Base-by-base conservation (phyloP, 1,140 invertebrate species). In the Solenopsis invicta region DNA sequence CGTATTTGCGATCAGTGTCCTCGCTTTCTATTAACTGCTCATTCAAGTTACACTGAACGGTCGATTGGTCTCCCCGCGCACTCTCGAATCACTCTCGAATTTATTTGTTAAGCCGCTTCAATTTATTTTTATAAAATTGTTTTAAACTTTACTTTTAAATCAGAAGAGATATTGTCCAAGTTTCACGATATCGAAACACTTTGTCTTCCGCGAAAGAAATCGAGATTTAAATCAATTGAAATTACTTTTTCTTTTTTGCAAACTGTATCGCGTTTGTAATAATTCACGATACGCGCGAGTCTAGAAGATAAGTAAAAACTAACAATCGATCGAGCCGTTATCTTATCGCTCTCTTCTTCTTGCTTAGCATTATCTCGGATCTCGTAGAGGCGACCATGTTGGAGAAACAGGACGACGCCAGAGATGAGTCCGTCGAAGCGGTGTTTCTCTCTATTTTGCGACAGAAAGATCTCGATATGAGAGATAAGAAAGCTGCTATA, bases 401-500 rank as follows among this genome's bases (percentile, higher is more conserved):
- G 77, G 93, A 95, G 88, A 94, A 96, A 74, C 92, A 96, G 88
- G 90, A 95, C 41, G 95, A 96, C 87, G 93, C 95, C 12, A 93
- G 93, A 88, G 92, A 95, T 89, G 93, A 96, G 45, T 96, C 97
- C 56, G 96, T 97, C 76, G 97, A 97, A 74, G 97, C 97, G 89
- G 97, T 98, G 50, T 98, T 98, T 91, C 96, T 97, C 69, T 97
- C 97, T 52, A 97, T 98, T 78, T 94, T 98, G 13, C 96, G 96
- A 18, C 96, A 97, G 54, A 96, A 96, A 64, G 96, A 96, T 85
- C 94, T 98, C 66, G 97, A 98, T 91, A 96, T 97, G 86, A 95
- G 97, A 45, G 98, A 98, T 93, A 98, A 98, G 93, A 98, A 97
- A 92, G 97, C 97, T 0, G 97, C 97, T 2, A 97, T 98, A 88